Base-by-base conservation (phyloP, 1,140 invertebrate species). In the Eumaeus atala region DNA sequence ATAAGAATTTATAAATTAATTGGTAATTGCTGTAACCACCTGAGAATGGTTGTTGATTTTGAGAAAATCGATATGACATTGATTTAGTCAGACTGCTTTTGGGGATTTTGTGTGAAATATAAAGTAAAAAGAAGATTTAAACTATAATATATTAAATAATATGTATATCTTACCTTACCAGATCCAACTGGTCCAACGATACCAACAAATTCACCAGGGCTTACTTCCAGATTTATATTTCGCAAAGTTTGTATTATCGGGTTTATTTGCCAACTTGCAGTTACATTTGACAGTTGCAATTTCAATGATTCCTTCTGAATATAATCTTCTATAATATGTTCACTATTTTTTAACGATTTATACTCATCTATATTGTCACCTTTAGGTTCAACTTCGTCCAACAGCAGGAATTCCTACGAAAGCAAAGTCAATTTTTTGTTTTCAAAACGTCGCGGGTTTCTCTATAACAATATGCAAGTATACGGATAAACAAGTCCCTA, bases 111-210 rank as follows among this genome's bases (percentile, higher is more conserved):
- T n/a, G n/a, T n/a, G n/a, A n/a, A n/a, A n/a, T n/a, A n/a, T n/a
- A n/a, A n/a, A n/a, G n/a, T n/a, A n/a, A n/a, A n/a, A n/a, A n/a
- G n/a, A n/a, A n/a, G n/a, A n/a, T n/a, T n/a, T 28, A 28, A 28
- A 28, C 21, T 28, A 28, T 28, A 9, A 48, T 48, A 10, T 48
- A 9, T 21, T 28, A 37, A 9, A 9, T 37, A 37, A 37, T 48
- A 16, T 47, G 42, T 8, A 47, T 9, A 33, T 14, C 18, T 62
- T 84, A 93, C 92, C 89, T 95, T 96, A 66, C 95, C 95, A 52
- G 92, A 87, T 33, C 94, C 94, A 18, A 96, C 94, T 37, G 92
- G 86, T 40, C 95, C 95, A 35, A 95, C 91, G 4, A 96, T 77
- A 9, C 92, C 92, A 49, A 92, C 77, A 38, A 95, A 88, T 73